Percentiles rank a stretch among this genome's conserved stretches.
Evolutionary conservation across 2,797 vertebrate species (phyloP).

Genomic region (Hyperoplus lanceolatus): DNA sequence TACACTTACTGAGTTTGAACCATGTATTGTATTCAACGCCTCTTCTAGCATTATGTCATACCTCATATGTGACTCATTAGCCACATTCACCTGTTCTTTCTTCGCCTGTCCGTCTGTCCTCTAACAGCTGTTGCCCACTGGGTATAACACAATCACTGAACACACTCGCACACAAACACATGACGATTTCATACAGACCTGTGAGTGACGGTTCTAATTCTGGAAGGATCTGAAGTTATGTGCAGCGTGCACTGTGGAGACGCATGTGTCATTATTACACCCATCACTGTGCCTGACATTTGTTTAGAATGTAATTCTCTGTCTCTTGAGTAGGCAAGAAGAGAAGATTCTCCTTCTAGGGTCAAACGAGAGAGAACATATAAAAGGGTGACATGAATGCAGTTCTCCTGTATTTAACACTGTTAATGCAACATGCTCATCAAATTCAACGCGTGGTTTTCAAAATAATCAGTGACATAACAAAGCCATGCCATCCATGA

Average conservation of each 20-base stretch:
- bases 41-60: constrained; percentile 44
- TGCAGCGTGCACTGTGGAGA: constrained; percentile 42
- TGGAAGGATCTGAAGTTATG: constrained; percentile 46
- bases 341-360: constrained; percentile 17
- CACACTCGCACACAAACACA: constrained; percentile 12
- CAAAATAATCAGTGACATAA: neutral
- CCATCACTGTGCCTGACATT: constrained; percentile 46
- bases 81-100: constrained; percentile 47
- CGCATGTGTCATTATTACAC: constrained; percentile 61
- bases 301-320: constrained; percentile 18
- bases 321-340: constrained; percentile 1
- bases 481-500: neutral
- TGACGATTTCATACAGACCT: constrained; percentile 41
- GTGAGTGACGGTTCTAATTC: constrained; percentile 71
- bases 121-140: constrained; percentile 18
- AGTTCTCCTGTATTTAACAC: neutral
- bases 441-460: neutral
- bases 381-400: neutral
- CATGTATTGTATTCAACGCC: constrained; percentile 3
- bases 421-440: neutral
- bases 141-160: constrained; percentile 31
- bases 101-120: constrained; percentile 13
- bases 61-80: constrained; percentile 46
- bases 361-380: neutral
- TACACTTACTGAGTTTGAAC: neutral